Base-by-base conservation (phyloP, 2,888 invertebrate species). In the Chaetogeoica ovagalla region DNA sequence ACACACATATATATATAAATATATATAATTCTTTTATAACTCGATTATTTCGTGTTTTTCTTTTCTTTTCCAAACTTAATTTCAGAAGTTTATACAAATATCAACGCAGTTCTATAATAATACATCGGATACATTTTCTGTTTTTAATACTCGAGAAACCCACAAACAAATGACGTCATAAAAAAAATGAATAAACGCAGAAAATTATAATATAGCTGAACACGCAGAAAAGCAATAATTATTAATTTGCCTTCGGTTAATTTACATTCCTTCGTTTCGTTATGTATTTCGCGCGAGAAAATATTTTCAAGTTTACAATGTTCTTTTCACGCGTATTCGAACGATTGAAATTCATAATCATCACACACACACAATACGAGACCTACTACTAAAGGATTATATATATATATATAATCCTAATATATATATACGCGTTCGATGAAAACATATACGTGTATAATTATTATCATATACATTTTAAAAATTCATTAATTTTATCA, bases 161-260 rank as follows among this genome's bases (percentile, higher is more conserved):
- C 2, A 82, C 72, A 66, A 21, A 65, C 37, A 52, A 68, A 66
- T 60, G 82, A 76, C 81, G 69, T 65, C 82, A 74, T 17, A n/a
- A 30, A 60, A 9, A 52, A 63, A 19, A 43, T 57, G 72, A 57
- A 48, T 65, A 65, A 5, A 37, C 19, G 55, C 23, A 17, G 71
- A 52, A 81, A 76, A 66, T 63, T 71, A 81, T 62, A 52, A 62
- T 52, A 60, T 19, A 62, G 30, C 21, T 52, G 6, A 21, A 21
- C 77, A 62, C 77, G 62, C 62, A 63, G 60, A 70, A 70, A 60
- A 55, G 52, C 52, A 62, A 70, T 70, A 77, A 62, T 70, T 70
- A 57, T 76, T 82, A 65, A 81, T 70, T 62, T 66, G 37, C 57
- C 57, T 66, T 76, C 15, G 60, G 43, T 62, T 69, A 70, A 70